These are phyloP conservation scores for Anastrepha ludens DNA, from an alignment of 1,140 invertebrate species.

Conservation along the genomic window DNA sequence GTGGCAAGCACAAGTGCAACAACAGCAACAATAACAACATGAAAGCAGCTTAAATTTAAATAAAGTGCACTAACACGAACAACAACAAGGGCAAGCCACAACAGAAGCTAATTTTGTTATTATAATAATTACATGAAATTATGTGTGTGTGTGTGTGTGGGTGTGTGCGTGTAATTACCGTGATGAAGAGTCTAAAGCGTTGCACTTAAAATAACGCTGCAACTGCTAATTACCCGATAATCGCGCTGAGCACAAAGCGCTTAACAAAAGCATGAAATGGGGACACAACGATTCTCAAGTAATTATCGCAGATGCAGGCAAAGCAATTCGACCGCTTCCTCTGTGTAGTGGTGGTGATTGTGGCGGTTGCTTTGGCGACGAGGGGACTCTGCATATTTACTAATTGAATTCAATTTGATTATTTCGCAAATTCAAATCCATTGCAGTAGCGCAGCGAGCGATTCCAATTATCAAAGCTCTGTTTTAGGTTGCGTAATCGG, in stretches of 20 bases:
- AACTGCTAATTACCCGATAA: slow-evolving; percentile 45
- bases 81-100: background rate
- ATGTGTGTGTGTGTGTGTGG: background rate
- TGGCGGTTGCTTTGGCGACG: background rate
- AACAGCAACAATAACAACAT: slow-evolving; percentile 9
- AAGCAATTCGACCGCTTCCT: background rate
- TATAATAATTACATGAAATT: background rate
- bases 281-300: background rate
- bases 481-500: background rate
- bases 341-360: too few relatives aligned
- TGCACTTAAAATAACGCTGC: slow-evolving; percentile 46
- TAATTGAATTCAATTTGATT: slow-evolving; percentile 25
- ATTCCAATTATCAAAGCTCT: slow-evolving; percentile 24
- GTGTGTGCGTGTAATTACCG: background rate
- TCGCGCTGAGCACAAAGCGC: background rate
- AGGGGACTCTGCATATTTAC: background rate
- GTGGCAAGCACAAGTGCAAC: background rate
- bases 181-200: slow-evolving; percentile 7
- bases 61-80: background rate
- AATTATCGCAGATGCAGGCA: slow-evolving; percentile 8
- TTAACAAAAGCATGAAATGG: background rate
- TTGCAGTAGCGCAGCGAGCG: slow-evolving; percentile 1
- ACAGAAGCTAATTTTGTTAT: slow-evolving; percentile 19
- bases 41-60: background rate
- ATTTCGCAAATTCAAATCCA: slow-evolving; percentile 14